phyloP scores from a whole-genome alignment of 2,113 vertebrate genomes.

The Zeus faber region DNA sequence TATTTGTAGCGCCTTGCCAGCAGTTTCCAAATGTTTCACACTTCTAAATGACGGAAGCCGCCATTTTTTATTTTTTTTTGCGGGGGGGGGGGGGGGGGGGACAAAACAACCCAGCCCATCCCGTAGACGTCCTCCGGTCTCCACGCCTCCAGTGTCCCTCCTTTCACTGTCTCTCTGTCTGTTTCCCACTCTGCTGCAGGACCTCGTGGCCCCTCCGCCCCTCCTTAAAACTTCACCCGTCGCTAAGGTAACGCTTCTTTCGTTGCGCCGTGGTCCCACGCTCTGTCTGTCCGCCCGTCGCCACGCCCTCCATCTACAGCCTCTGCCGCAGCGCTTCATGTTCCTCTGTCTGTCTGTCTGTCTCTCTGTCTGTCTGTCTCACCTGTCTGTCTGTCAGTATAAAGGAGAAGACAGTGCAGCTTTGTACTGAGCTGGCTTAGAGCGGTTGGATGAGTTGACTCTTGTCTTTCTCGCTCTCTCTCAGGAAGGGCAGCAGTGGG shows the following conservation, averaged over 20 bases:
- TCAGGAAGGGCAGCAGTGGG: slow-evolving; percentile 75
- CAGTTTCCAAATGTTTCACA: too few species aligned
- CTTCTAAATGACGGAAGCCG: too few species aligned
- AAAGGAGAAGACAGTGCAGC: too few species aligned
- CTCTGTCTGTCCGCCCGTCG: slow-evolving; percentile 37
- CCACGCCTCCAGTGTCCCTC: slow-evolving; percentile 23
- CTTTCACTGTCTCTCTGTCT: slow-evolving; percentile 34
- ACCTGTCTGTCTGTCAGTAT: not conserved
- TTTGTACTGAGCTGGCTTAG: too few species aligned
- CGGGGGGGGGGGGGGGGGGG: too few species aligned
- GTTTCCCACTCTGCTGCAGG: slow-evolving; percentile 75
- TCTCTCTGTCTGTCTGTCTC: not conserved
- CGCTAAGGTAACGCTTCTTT: slow-evolving; percentile 70
- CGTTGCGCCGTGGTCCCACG: not conserved
- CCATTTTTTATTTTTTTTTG: too few species aligned
- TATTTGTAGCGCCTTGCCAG: too few species aligned
- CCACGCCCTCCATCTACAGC: slow-evolving; percentile 18
- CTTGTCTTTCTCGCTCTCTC: not conserved
- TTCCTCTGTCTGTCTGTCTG: not conserved
- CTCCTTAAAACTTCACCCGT: slow-evolving; percentile 79
- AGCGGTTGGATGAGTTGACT: too few species aligned
- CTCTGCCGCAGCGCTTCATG: not conserved
- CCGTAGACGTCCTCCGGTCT: not conserved
- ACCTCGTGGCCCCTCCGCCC: slow-evolving; percentile 78
- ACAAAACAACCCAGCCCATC: slow-evolving; percentile 1